phyloP scores from a whole-genome alignment of 2,888 invertebrate species.

The Tetramorium bicarinatum region DNA sequence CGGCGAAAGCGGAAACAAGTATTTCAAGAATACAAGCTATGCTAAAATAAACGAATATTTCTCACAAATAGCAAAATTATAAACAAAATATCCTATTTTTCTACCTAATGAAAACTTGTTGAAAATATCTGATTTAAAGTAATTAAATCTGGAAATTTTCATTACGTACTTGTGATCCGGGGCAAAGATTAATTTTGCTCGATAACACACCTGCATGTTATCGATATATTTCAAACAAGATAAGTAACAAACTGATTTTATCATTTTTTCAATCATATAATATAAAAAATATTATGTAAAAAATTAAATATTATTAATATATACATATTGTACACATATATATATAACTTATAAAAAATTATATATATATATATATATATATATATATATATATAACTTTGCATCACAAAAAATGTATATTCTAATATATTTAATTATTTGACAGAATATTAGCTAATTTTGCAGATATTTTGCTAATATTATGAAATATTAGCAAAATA shows the following conservation, averaged over 20 bases:
- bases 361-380: no score
- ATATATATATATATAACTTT: not conserved
- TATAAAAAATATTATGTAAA: not conserved
- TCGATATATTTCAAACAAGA: conserved; percentile 6
- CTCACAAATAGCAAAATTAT: not conserved
- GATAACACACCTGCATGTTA: conserved; percentile 32
- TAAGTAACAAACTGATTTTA: conserved; percentile 6
- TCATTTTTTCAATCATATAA: not conserved
- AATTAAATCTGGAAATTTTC: not conserved
- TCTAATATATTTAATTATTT: not conserved
- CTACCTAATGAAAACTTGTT: not conserved
- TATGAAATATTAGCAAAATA: not conserved
- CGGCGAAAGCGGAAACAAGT: not conserved
- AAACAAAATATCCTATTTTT: not conserved
- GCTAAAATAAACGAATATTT: conserved; percentile 14
- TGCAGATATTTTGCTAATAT: no score
- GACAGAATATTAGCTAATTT: no score
- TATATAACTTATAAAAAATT: not conserved
- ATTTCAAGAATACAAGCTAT: not conserved
- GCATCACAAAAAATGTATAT: not conserved
- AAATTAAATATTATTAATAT: not conserved
- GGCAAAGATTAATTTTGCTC: not conserved
- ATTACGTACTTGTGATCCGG: not conserved
- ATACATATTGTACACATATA: no score
- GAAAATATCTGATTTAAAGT: not conserved